Percentiles rank a stretch among this genome's conserved stretches.
Conservation (phyloP, 2,797 vertebrate species). For the Chaenodraco wilsoni region DNA sequence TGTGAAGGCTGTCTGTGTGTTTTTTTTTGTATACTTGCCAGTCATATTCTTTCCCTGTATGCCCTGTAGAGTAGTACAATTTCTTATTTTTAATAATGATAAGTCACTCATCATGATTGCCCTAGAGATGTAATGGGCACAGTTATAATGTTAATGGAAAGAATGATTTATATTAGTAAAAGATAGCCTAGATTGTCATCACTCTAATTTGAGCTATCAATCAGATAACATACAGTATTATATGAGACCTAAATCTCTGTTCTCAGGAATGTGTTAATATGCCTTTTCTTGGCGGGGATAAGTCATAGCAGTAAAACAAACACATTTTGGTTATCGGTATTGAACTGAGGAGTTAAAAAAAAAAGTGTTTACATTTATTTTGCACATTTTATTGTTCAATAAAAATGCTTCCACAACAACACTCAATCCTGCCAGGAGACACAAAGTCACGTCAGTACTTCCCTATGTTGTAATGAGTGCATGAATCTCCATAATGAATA, state of each 20-base stretch:
- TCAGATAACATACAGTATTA: not conserved
- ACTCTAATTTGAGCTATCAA: not conserved
- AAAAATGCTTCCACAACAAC: not conserved
- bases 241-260: not conserved
- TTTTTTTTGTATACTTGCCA: not conserved
- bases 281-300: not conserved
- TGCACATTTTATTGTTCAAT: not conserved
- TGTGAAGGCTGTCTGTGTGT: not conserved
- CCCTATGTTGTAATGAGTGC: not conserved
- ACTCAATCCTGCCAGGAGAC: not conserved
- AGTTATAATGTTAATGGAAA: not conserved
- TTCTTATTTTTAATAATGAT: constrained; percentile 5
- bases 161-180: not conserved
- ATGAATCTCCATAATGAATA: not conserved
- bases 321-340: not conserved
- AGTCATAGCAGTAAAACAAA: not conserved
- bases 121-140: not conserved
- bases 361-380: not conserved
- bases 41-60: not conserved
- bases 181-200: not conserved
- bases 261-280: not conserved
- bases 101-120: not conserved
- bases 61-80: not conserved
- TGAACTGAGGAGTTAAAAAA: no score
- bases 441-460: not conserved